Conservation (phyloP, 2,888 invertebrate species). For the Cetonia aurata region DNA sequence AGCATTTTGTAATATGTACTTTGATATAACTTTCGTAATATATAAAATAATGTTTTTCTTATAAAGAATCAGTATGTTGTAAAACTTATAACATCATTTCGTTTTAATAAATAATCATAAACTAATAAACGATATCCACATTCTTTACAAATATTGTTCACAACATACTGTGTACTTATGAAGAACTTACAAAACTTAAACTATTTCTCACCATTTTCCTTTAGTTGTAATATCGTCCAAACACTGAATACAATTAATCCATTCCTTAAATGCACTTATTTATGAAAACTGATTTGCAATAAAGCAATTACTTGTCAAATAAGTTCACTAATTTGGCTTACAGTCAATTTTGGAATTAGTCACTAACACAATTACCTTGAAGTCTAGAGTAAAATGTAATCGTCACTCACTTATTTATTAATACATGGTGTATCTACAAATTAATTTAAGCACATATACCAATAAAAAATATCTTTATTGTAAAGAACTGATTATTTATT, state of each 20-base stretch:
- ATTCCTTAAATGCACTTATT: conserved; percentile 28
- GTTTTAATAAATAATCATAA: too few species aligned
- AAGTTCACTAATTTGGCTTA: conserved; percentile 21
- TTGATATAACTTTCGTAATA: not conserved
- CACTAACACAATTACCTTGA: conserved; percentile 26
- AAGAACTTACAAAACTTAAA: conserved; percentile 20
- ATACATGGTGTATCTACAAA: conserved; percentile 32
- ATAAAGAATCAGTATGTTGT: conserved; percentile 17
- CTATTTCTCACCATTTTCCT: conserved; percentile 38
- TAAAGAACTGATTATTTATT: too few species aligned
- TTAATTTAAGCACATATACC: too few species aligned
- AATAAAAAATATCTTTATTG: too few species aligned
- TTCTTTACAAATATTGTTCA: conserved; percentile 1
- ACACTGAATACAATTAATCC: conserved; percentile 30
- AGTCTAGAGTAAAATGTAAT: conserved; percentile 10
- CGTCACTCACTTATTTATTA: conserved; percentile 23
- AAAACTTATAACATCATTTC: not conserved
- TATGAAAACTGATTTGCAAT: conserved; percentile 10
- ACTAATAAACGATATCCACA: not conserved
- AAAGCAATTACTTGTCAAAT: not conserved
- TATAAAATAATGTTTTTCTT: conserved; percentile 5
- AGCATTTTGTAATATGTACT: not conserved
- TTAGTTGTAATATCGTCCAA: conserved; percentile 29
- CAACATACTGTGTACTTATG: conserved; percentile 28
- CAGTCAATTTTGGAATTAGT: conserved; percentile 23